Evolutionary conservation across 2,797 vertebrate genomes (phyloP).

Genomic region (Lerista edwardsae): DNA sequence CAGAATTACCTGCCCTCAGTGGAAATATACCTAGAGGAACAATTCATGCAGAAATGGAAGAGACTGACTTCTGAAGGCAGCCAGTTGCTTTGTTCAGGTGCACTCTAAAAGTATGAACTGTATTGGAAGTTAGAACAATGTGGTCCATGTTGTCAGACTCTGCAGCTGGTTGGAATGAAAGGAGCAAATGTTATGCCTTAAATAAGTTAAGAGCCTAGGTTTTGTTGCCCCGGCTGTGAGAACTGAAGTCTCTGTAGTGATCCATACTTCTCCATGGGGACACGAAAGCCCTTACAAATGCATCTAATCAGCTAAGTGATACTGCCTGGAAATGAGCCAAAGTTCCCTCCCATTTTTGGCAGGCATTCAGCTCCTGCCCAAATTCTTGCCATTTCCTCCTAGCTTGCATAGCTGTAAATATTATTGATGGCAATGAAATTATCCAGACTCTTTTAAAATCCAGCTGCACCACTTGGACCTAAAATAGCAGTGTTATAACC

Average conservation of each 20-base stretch:
- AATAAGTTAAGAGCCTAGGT: not conserved
- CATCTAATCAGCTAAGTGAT: conserved; percentile 31
- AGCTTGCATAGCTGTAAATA: conserved; percentile 60
- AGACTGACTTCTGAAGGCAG: not conserved
- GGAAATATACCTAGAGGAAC: not conserved
- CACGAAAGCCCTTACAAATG: not conserved
- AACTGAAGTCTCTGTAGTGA: not conserved
- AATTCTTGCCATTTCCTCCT: conserved; percentile 50
- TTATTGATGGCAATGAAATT: conserved; percentile 32
- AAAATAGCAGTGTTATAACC: conserved; percentile 23
- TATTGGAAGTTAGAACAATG: not conserved
- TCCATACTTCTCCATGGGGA: not conserved
- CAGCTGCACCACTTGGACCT: conserved; percentile 1
- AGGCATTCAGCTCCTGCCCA: not conserved
- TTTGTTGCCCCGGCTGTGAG: not conserved
- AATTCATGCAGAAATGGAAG: not conserved
- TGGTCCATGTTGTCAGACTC: not conserved
- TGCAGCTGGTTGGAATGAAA: not conserved
- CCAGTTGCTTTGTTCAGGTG: no score
- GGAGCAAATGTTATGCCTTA: not conserved
- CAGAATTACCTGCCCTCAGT: not conserved
- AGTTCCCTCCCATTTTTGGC: conserved; percentile 28
- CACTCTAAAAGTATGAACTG: not conserved
- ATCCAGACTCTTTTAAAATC: conserved; percentile 28
- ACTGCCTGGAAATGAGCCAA: not conserved